A percentile compares a stretch with the other conserved stretches of the same genome.
Conservation (phyloP, 2,888 invertebrate species). For the Nephrotoma guestfalica region DNA sequence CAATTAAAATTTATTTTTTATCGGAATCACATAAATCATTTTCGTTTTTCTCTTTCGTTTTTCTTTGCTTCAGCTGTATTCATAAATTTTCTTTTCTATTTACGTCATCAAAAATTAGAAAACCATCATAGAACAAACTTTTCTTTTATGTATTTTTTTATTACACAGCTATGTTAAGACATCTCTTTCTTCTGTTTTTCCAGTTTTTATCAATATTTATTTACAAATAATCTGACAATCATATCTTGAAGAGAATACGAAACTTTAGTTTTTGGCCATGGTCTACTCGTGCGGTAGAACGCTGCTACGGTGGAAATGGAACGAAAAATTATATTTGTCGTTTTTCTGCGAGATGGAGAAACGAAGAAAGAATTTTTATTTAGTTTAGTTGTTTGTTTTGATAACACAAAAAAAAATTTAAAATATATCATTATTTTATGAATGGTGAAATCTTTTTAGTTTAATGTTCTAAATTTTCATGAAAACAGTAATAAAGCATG, state of each 20-base stretch:
- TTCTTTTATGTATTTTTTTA: not conserved
- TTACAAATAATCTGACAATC: not conserved
- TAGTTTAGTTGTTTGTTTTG: not conserved
- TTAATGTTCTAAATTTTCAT: not conserved
- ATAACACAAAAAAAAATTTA: not conserved
- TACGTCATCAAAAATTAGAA: not conserved
- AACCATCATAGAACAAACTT: not conserved
- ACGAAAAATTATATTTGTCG: not conserved
- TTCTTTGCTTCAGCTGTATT: not conserved
- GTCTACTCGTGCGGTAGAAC: not conserved
- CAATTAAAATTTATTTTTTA: not conserved
- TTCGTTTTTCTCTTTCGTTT: not conserved
- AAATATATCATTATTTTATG: not conserved
- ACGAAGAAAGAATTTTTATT: not conserved
- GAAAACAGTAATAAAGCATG: not conserved
- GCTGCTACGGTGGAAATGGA: too few relatives aligned
- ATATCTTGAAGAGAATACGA: not conserved
- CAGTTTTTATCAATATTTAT: not conserved
- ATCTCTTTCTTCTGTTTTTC: not conserved
- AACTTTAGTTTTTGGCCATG: not conserved
- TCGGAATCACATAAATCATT: not conserved
- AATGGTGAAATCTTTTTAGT: not conserved
- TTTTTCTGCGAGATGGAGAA: not conserved
- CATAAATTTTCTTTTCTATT: not conserved
- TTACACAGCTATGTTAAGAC: not conserved